Conservation (phyloP, 2,888 invertebrate genomes). For the Acrobasis repandana region DNA sequence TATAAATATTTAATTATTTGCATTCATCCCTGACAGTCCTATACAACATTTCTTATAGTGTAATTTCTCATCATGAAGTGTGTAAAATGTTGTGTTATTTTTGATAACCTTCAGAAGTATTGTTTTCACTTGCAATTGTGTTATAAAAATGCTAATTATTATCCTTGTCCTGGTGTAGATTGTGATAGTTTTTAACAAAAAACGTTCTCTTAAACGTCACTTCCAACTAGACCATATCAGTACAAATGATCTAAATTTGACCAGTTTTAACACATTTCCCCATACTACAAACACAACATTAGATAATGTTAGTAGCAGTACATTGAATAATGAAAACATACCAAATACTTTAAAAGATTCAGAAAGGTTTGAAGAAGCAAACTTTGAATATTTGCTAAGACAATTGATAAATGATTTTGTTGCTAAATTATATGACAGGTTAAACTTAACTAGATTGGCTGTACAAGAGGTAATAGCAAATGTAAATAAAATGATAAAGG, state of each 20-base stretch:
- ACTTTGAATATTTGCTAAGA: neutral
- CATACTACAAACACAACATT: neutral
- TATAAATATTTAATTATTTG: neutral
- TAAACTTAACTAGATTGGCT: neutral
- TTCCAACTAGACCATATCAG: neutral
- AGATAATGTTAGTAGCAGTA: neutral
- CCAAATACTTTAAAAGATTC: neutral
- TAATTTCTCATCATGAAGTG: constrained; percentile 5
- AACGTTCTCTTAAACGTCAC: constrained; percentile 4
- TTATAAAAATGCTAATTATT: constrained; percentile 6
- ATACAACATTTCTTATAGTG: neutral
- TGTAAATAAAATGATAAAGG: neutral
- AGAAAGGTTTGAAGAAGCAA: neutral
- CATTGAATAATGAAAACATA: neutral
- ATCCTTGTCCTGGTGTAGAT: neutral
- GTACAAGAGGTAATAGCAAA: neutral
- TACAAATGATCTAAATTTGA: neutral
- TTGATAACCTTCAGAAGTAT: neutral
- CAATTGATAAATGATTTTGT: neutral
- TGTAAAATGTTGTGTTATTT: neutral
- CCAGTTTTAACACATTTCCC: neutral
- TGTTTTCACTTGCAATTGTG: constrained; percentile 1
- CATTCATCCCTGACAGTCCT: neutral
- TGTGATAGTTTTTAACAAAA: constrained; percentile 4
- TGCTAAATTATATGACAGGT: neutral